Base-by-base conservation (phyloP, 2,113 vertebrate species). In the Daubentonia madagascariensis region DNA sequence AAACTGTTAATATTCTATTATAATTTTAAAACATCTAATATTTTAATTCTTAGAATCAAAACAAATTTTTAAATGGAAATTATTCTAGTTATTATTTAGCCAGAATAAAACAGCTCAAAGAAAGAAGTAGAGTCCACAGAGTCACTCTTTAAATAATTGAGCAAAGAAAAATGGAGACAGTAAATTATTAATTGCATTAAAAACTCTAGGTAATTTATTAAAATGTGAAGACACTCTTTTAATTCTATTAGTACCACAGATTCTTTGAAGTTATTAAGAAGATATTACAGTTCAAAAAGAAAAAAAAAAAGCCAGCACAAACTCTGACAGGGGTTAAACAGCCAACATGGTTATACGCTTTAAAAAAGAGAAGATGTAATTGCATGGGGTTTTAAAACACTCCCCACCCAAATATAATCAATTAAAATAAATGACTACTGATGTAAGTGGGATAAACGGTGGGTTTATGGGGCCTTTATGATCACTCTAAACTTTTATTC, bases 141-240 rank as follows among this genome's bases (percentile, higher is more conserved):
- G 40, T 48, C 65, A 73, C 16, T 89, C 37, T 59, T 67, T 81
- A 79, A 89, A 84, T 88, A 89, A 72, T 43, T 92, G 45, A 84
- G 65, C 45, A 83, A 89, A 59, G 59, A 95, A 96, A 23, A 95
- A 89, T 85, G 32, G 10, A 57, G 25, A 22, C 3, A 59, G 30
- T 48, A 92, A 90, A 95, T 92, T 96, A 81, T 76, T 85, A 93
- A 97, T 1, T 93, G 75, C 50, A 92, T 68, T 92, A 85, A 40
- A 23, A 91, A 93, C 28, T 73, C 48, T 23, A 20, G 12, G 32
- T 68, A 86, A 80, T 59, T 79, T 94, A 84, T 67, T 65, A 89
- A 81, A 93, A 73, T n/a, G 43, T 68, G 59, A 97, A 63, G 40
- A 37, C 89, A 76, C 18, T 95, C 7, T 92, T 89, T 83, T 40